phyloP scores from a whole-genome alignment of 1,140 invertebrate species.

The Ostrea edulis region DNA sequence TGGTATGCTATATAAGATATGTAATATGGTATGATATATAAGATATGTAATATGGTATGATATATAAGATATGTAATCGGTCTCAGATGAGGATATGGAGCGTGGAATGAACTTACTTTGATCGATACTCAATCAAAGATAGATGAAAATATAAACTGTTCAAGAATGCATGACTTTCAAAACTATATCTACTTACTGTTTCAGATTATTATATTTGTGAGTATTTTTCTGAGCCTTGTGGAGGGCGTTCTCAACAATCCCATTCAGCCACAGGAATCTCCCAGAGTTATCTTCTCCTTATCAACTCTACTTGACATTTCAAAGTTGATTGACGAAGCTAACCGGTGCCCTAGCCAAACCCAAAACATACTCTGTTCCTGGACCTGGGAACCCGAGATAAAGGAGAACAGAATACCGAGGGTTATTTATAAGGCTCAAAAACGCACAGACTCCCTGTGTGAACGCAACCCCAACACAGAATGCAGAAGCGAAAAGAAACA shows the following conservation, averaged over 20 bases:
- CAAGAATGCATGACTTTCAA: too few species aligned
- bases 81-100: too few species aligned
- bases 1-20: too few species aligned
- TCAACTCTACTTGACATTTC: not conserved
- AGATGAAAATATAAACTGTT: too few species aligned
- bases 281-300: not conserved
- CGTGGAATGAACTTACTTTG: too few species aligned
- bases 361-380: not conserved
- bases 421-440: conserved; percentile 10
- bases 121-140: too few species aligned
- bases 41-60: too few species aligned
- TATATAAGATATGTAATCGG: too few species aligned
- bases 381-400: not conserved
- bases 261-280: not conserved
- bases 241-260: not conserved
- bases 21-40: too few species aligned
- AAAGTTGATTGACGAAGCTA: not conserved
- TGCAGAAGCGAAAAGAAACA: not conserved
- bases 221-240: not conserved
- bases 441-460: not conserved
- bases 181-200: not conserved
- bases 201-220: not conserved
- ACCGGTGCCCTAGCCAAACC: not conserved
- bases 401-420: not conserved
- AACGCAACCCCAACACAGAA: not conserved